These are phyloP conservation scores for Ramphastos sulfuratus DNA, from an alignment of 2,113 vertebrate species.

Conservation along the genomic window DNA sequence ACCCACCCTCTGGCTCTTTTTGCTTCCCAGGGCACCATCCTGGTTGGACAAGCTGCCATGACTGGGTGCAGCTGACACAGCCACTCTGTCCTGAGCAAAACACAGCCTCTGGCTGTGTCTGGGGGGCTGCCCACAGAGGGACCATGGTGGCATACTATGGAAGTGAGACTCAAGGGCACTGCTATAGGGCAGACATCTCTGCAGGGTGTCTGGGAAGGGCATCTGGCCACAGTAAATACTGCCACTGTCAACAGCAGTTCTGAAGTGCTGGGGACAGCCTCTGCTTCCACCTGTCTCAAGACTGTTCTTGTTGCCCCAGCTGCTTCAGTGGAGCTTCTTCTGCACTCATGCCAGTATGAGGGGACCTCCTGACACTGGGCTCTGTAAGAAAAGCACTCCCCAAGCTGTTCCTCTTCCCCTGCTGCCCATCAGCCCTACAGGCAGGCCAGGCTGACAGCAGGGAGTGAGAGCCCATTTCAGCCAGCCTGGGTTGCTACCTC, in stretches of 20 bases:
- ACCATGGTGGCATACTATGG: fast-evolving
- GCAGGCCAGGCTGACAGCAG: not conserved
- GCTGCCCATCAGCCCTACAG: not conserved
- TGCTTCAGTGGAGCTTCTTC: not conserved
- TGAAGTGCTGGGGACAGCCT: not conserved
- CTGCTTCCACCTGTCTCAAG: not conserved
- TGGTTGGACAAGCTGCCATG: not conserved
- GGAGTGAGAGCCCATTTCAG: not conserved
- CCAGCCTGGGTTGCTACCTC: not conserved
- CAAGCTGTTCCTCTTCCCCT: not conserved
- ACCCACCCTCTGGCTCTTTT: not conserved
- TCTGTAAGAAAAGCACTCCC: not conserved
- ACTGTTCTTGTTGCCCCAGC: not conserved
- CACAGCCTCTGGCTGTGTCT: not conserved
- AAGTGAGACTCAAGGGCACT: not conserved
- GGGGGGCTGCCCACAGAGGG: not conserved
- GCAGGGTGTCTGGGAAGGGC: not conserved
- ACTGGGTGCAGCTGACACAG: not conserved
- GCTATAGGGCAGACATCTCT: not conserved
- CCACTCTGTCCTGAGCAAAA: not conserved
- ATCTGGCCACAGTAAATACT: fast-evolving
- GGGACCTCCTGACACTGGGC: not conserved
- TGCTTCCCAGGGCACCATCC: not conserved
- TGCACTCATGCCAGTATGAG: not conserved
- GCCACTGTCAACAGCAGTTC: not conserved